Conservation (phyloP, 2,113 vertebrate genomes). For the Nothocercus julius region DNA sequence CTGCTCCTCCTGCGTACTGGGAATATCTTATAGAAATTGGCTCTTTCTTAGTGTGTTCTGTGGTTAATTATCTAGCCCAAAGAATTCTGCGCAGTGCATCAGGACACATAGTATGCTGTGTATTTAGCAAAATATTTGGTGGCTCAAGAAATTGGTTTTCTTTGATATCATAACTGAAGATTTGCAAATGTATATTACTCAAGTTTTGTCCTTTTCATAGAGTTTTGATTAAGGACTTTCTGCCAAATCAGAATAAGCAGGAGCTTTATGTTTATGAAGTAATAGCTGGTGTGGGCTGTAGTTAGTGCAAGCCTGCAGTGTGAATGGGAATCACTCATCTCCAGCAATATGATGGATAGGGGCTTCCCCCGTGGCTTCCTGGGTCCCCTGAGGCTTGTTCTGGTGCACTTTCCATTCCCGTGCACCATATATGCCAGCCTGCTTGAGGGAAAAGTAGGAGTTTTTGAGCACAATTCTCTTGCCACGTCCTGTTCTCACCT, state of each 20-base stretch:
- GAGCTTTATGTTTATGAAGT: background rate
- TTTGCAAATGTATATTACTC: background rate
- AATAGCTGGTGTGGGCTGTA: background rate
- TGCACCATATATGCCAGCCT: background rate
- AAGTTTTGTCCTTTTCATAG: background rate
- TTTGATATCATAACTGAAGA: background rate
- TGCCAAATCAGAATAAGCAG: background rate
- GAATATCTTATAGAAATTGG: background rate
- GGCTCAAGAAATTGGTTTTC: background rate
- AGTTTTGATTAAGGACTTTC: background rate
- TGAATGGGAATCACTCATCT: background rate
- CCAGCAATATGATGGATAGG: background rate
- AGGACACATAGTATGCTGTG: background rate
- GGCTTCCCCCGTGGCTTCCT: background rate
- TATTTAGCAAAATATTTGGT: background rate
- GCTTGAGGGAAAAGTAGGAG: background rate
- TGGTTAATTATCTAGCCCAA: background rate
- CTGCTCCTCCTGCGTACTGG: accelerated
- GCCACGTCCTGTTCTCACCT: accelerated
- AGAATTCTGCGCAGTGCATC: background rate
- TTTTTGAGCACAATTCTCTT: background rate
- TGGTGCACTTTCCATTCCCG: background rate
- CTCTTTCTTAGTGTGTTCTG: background rate
- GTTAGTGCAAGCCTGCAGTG: background rate
- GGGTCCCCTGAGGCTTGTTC: background rate